Evolutionary conservation across 1,140 invertebrate species (phyloP), one percentile per base, ranked within the genome.

Genomic region (Megalonaias nervosa): DNA sequence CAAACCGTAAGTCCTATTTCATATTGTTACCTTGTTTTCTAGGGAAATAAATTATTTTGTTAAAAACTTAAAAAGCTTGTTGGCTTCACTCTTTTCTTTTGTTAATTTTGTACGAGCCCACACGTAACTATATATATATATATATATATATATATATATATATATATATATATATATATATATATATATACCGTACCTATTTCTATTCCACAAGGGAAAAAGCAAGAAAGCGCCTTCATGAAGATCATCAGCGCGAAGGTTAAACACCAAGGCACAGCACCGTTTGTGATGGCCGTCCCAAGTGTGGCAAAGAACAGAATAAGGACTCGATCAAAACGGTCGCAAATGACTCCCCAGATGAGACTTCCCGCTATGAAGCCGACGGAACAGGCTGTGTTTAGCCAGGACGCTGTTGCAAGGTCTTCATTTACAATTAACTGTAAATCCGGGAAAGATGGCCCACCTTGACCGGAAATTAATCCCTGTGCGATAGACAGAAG

Each of bases 381-480:
- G n/a, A 57, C 57, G n/a, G 74, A 59, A 11, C 66, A 38, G 6
- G 67, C 67, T 23, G 67, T 75, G 58, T 69, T 26, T 13, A 75
- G 59, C 74, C 74, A 75, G 16, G 74, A 69, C 1, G 74, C 74
- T 31, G 66, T 68, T 17, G 68, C 74, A 6, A 75, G 67, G 11
- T 16, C 17, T 38, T 75, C 59, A 31, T 61, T 61, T 26, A 69
- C 64, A 16, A 75, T 69, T 5, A 75, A 23, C 14, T 67, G 66
- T 16, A 75, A 59, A 21, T 75, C 74, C 21, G 74, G 66, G 62
- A 75, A 75, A 21, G 74, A 69, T 17, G 74, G 74, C 9, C 74
- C 74, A 60, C 62, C 68, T 14, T 69, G 23, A 17, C 66, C 26
- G 56, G 68, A 66, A 19, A 55, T 38, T 67, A 66, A 75, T 55